These are phyloP conservation scores for Odontamblyopus rebecca DNA, from an alignment of 2,797 vertebrate genomes.

Conservation along the genomic window DNA sequence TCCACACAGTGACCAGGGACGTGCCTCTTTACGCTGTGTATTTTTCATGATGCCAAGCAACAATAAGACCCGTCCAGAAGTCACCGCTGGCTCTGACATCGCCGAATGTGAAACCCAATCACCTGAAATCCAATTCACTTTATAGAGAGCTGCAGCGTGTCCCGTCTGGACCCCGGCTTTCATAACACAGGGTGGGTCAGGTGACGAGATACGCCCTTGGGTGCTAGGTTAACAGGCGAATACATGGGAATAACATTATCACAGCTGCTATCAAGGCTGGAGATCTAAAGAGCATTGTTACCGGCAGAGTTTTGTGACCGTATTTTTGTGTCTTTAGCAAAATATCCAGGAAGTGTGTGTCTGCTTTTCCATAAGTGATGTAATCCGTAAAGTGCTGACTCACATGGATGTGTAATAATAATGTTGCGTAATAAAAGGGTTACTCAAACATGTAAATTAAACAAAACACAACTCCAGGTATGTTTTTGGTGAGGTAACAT, in stretches of 20 bases:
- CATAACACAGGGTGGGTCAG: constrained; percentile 6
- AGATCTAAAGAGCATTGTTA: background rate
- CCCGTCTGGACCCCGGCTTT: constrained; percentile 1
- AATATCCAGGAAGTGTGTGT: background rate
- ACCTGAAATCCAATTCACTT: constrained; percentile 7
- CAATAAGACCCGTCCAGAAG: constrained; percentile 28
- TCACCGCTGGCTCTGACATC: constrained; percentile 28
- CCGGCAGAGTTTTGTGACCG: background rate
- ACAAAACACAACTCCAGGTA: no score
- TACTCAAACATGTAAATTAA: no score
- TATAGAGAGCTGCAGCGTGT: background rate
- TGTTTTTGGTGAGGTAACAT: no score
- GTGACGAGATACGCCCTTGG: background rate
- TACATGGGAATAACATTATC: background rate
- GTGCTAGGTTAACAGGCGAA: background rate
- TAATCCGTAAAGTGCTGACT: background rate
- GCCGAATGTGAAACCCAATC: constrained; percentile 4
- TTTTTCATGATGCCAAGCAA: background rate
- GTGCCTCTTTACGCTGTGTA: background rate
- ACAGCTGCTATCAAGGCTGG: background rate
- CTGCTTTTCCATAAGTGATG: background rate
- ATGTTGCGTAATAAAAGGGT: no score
- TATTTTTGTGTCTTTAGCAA: background rate
- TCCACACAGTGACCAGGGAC: background rate
- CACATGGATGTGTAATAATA: background rate